Base-by-base conservation (phyloP, 1,140 invertebrate genomes). In the Delia radicum region DNA sequence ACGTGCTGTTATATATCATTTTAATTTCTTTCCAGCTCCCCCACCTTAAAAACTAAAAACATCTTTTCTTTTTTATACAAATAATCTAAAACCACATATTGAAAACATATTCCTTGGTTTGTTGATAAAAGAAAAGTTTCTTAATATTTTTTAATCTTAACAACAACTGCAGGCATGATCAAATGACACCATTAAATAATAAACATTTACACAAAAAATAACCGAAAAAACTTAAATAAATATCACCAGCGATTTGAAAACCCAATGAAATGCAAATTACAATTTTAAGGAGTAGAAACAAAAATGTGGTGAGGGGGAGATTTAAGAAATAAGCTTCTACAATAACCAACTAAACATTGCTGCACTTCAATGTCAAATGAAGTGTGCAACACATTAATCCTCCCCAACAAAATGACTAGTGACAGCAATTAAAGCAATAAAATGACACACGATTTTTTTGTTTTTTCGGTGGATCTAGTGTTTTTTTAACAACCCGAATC, bases 331-430 rank as follows among this genome's bases (percentile, higher is more conserved):
- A 33, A 6, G 29, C 27, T n/a, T n/a, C 28, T 24, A 31, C 15
- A 31, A 31, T 33, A 29, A 28, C 62, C 26, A 28, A n/a, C n/a
- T n/a, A n/a, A n/a, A n/a, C 29, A 69, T 21, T 33, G 6, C 65
- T 10, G 37, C 71, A 73, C 71, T 73, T 73, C 26, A 55, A 73
- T 73, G 71, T 73, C 71, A 73, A 73, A 73, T 73, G 42, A 73
- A 73, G 71, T 73, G 71, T 73, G 71, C 37, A 73, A 73, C 71
- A 73, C 71, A 73, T 73, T 73, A 73, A 73, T 48, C 26, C 21
- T 42, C 65, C 26, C 2, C 5, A 69, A 33, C 5, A 29, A 69
- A 69, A 27, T 69, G 65, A 69, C 65, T 15, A 69, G 65, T 69
- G 65, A 33, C 65, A 69, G 65, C 31, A 69, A 69, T 69, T 69